phyloP scores from a whole-genome alignment of 2,113 vertebrate genomes.

The Prinia subflava region DNA sequence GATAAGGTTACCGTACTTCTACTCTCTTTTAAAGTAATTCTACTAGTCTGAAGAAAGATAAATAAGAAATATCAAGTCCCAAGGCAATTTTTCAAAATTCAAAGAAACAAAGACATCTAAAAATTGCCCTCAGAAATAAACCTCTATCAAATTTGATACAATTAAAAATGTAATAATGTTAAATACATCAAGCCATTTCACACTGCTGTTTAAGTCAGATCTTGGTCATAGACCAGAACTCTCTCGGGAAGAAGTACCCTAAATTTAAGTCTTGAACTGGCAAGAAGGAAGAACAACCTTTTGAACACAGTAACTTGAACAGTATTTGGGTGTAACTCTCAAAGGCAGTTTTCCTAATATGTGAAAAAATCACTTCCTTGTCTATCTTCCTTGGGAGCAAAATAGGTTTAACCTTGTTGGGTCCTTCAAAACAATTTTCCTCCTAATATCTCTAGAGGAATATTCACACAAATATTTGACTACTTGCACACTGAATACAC shows the following conservation, averaged over 20 bases:
- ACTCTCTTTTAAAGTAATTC: constrained; percentile 14
- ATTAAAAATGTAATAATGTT: background rate
- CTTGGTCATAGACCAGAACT: background rate
- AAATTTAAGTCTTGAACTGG: background rate
- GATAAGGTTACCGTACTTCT: background rate
- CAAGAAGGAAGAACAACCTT: background rate
- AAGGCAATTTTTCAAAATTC: background rate
- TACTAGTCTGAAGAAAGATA: background rate
- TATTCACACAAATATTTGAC: background rate
- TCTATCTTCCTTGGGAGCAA: background rate
- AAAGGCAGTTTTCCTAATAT: background rate
- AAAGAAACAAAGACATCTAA: background rate
- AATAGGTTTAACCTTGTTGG: background rate
- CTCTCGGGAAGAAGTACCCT: background rate
- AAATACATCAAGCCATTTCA: background rate
- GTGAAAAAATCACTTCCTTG: background rate
- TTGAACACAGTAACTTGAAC: background rate
- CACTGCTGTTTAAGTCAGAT: background rate
- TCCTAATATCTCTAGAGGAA: background rate
- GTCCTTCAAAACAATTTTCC: background rate
- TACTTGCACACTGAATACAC: background rate
- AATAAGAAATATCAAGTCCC: background rate
- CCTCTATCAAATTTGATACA: background rate
- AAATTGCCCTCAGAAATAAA: background rate
- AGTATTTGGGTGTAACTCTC: background rate